phyloP scores from a whole-genome alignment of 2,797 vertebrate species.

The Muscicapa comitata region DNA sequence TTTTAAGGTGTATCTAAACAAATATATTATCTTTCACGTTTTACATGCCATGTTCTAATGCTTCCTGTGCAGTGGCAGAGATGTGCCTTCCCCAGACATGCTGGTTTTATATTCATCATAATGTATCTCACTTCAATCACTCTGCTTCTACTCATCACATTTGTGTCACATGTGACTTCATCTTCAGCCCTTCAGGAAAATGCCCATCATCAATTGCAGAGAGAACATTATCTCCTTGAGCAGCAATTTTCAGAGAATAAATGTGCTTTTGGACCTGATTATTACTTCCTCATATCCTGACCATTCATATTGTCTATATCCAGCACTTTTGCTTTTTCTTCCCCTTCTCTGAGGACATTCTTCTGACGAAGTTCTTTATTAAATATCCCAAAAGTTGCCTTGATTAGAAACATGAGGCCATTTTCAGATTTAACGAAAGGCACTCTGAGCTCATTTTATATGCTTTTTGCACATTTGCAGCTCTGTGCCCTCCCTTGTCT shows the following conservation, averaged over 20 bases:
- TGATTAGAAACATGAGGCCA: not conserved
- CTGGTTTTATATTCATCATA: slow-evolving; percentile 1
- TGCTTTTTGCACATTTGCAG: not conserved
- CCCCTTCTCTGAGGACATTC: not conserved
- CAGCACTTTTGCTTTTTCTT: not conserved
- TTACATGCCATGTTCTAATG: not conserved
- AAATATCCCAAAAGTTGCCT: not conserved
- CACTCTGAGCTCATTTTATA: not conserved
- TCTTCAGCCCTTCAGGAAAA: slow-evolving; percentile 21
- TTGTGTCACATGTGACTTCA: not conserved
- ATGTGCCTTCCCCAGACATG: not conserved
- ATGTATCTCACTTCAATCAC: not conserved
- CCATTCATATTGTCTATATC: not conserved
- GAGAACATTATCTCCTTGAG: slow-evolving; percentile 13
- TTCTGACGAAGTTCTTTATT: not conserved
- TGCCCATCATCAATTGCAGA: not conserved
- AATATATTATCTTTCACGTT: not conserved
- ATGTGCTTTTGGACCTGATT: slow-evolving; percentile 19
- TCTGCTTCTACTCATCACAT: slow-evolving; percentile 27
- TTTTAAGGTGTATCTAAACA: not conserved
- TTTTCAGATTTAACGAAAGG: not conserved
- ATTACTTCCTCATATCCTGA: slow-evolving; percentile 35
- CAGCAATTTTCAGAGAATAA: slow-evolving; percentile 29
- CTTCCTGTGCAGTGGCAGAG: not conserved
- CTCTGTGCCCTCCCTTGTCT: not conserved